These are phyloP conservation scores for Patiria pectinifera DNA, from an alignment of 53 echinoderm and acorn worm species.

Conservation along the genomic window DNA sequence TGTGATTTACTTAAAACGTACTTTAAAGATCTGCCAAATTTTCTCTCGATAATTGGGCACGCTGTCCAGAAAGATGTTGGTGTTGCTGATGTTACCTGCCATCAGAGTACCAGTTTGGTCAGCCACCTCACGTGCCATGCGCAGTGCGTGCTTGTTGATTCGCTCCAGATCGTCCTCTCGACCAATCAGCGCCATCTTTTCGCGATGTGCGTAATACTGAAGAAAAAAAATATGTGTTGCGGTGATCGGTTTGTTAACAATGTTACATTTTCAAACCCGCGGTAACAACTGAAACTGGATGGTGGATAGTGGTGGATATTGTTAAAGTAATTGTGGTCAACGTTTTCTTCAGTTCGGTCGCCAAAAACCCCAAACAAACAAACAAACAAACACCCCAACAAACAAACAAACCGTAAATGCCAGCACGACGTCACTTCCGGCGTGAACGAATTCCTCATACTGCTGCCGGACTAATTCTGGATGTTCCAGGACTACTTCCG, in stretches of 20 bases:
- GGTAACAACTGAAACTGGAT: too few relatives aligned
- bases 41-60: constrained; percentile 63
- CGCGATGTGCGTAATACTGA: constrained; percentile 88
- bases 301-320: too few relatives aligned
- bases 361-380: too few relatives aligned
- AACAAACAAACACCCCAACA: too few relatives aligned
- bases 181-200: constrained; percentile 77
- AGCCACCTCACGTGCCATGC: too few relatives aligned
- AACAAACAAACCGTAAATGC: not conserved
- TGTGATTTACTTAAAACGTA: not conserved
- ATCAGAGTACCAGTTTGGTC: constrained; percentile 17
- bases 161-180: constrained; percentile 78
- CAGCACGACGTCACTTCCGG: too few relatives aligned
- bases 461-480: too few relatives aligned
- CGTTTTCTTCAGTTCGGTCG: too few relatives aligned
- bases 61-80: constrained; percentile 62
- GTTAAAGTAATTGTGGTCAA: too few relatives aligned
- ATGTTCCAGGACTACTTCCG: not conserved
- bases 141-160: constrained; percentile 61
- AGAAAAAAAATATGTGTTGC: not conserved
- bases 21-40: constrained; percentile 74
- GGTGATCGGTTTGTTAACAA: too few relatives aligned
- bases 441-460: too few relatives aligned
- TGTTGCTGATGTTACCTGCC: constrained; percentile 90
- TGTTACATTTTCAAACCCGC: too few relatives aligned